Base-by-base conservation (phyloP, 92 coral and sea anemone species). In the Parazoanthus swiftii region DNA sequence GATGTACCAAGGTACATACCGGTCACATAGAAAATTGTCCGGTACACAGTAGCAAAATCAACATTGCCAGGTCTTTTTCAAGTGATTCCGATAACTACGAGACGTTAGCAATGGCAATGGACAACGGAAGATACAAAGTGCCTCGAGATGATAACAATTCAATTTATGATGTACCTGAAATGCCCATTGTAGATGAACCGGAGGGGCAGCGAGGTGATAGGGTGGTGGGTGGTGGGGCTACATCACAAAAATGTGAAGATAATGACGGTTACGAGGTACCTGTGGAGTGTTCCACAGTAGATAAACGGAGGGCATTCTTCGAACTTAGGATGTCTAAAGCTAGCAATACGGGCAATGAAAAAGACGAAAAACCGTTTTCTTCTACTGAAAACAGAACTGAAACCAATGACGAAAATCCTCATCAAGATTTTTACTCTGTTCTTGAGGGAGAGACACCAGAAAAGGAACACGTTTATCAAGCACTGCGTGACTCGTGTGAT, bases 181-280 rank as follows among this genome's bases (percentile, higher is more conserved):
- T 21, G 25, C 80, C 54, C 23, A 16, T 20, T 38, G 80, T 76
- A 44, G 46, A 39, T n/a, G 80, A n/a, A 20, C 25, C 54, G 2
- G 46, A 33, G 16, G 2, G 6, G 37, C 76, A 72, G 18, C 76
- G 6, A 72, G 39, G 39, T 20, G 7, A 18, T 8, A 48, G 21
- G 25, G 18, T n/a, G 44, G 20, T 6, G 44, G 39, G 25, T 29
- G 18, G 23, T 25, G 65, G 15, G 0, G 11, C 20, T 9, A 67
- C 78, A 23, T 10, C 67, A 26, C 38, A n/a, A 20, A 39, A n/a
- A 25, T 7, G 67, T 44, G 5, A 16, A 4, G 87, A 71, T 13
- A 54, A 71, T 9, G 87, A 71, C 8, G 87, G 87, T 18, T 84
- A 84, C 26, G 87, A 84, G 29, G 48, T 84, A 14, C 87, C 87